Percentiles rank a stretch among this genome's conserved stretches.
phyloP scores from a whole-genome alignment of 2,113 vertebrate genomes.

The Steatornis caripensis region DNA sequence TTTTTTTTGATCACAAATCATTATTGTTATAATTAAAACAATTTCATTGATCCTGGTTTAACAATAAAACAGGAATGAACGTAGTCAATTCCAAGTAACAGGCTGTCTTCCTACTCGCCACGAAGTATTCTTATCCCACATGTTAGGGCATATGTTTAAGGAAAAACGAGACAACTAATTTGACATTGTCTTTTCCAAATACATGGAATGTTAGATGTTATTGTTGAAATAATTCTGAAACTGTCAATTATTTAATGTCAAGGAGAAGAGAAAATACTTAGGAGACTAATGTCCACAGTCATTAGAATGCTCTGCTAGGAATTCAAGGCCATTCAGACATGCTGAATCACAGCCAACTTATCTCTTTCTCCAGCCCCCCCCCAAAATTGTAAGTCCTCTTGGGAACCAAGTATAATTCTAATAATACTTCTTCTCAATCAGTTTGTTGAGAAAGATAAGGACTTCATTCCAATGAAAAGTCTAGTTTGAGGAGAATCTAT shows the following conservation, averaged over 20 bases:
- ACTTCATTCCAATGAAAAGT: neutral
- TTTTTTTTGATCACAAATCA: neutral
- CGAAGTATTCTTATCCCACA: neutral
- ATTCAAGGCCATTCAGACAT: neutral
- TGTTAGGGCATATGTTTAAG: neutral
- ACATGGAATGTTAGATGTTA: neutral
- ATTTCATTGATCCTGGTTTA: neutral
- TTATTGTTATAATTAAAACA: neutral
- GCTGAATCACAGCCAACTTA: neutral
- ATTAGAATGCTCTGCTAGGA: neutral
- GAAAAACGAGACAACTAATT: neutral
- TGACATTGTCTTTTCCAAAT: neutral
- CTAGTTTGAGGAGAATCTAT: neutral
- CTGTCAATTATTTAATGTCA: neutral
- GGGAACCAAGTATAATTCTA: neutral
- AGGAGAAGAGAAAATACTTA: neutral
- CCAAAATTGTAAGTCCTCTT: neutral
- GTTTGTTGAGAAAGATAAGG: neutral
- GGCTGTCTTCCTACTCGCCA: neutral
- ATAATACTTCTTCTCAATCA: neutral
- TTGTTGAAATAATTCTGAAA: neutral
- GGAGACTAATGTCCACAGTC: neutral
- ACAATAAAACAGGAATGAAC: neutral
- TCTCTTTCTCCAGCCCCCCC: neutral
- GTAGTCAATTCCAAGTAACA: neutral